A percentile compares a stretch with the other conserved stretches of the same genome.
Conservation (phyloP, 2,888 invertebrate genomes). For the Drosophila helvetica region DNA sequence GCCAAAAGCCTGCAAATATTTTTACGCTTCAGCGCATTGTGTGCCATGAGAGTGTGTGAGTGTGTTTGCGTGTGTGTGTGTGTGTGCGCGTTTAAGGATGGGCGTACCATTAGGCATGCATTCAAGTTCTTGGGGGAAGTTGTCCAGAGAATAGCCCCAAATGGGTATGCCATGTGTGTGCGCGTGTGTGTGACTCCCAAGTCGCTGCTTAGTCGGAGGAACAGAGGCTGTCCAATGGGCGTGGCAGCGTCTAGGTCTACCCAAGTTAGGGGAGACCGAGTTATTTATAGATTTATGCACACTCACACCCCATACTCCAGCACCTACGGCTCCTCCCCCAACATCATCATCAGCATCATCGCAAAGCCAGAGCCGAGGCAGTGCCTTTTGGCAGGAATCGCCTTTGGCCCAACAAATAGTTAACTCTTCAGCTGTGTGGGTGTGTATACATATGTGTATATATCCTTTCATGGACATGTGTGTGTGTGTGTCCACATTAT, state of each 20-base stretch:
- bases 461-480: not conserved
- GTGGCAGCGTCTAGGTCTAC: slow-evolving; percentile 36
- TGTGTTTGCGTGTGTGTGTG: slow-evolving; percentile 3
- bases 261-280: slow-evolving; percentile 17
- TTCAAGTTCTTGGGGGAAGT: slow-evolving; percentile 29
- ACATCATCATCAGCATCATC: slow-evolving; percentile 6
- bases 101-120: slow-evolving; percentile 40
- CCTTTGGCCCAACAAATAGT: slow-evolving; percentile 63
- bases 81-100: slow-evolving; percentile 9
- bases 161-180: slow-evolving; percentile 25
- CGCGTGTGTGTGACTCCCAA: not conserved
- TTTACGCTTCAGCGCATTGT: slow-evolving; percentile 54
- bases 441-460: slow-evolving; percentile 11
- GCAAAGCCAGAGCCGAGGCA: slow-evolving; percentile 4
- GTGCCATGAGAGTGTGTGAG: slow-evolving; percentile 25
- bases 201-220: not conserved
- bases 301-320: slow-evolving; percentile 17
- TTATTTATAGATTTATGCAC: slow-evolving; percentile 67
- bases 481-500: slow-evolving; percentile 51
- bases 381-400: slow-evolving; percentile 50
- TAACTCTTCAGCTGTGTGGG: slow-evolving; percentile 49
- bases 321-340: not conserved
- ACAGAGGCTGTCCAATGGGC: slow-evolving; percentile 28
- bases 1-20: slow-evolving; percentile 64
- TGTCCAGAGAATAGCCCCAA: too few relatives aligned